Evolutionary conservation across 2,888 invertebrate species (phyloP).

Genomic region (Stenurella melanura): DNA sequence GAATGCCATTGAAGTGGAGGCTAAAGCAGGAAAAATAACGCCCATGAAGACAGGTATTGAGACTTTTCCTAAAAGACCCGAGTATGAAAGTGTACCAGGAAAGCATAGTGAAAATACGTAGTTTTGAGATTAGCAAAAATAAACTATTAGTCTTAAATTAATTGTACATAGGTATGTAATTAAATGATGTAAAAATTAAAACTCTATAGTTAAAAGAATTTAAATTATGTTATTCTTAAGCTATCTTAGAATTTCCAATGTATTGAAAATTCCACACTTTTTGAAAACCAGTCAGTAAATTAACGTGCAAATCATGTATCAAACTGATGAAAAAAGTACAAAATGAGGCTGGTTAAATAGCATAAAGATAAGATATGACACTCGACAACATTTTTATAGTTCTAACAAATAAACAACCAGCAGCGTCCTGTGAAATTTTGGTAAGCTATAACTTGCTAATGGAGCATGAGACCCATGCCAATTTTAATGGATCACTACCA

Average conservation of each 20-base stretch:
- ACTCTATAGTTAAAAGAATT: background rate
- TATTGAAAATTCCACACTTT: background rate
- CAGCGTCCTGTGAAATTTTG: too few relatives aligned
- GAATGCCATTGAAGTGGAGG: constrained; percentile 84
- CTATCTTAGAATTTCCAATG: background rate
- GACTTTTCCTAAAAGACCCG: constrained; percentile 67
- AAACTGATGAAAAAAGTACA: too few relatives aligned
- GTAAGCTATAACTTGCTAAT: too few relatives aligned
- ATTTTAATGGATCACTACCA: too few relatives aligned
- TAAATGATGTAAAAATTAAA: background rate
- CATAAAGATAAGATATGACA: too few relatives aligned
- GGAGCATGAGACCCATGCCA: too few relatives aligned
- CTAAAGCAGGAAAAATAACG: constrained; percentile 74
- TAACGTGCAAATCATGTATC: too few relatives aligned
- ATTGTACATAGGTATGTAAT: background rate
- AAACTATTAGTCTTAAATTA: background rate
- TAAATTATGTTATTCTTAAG: background rate
- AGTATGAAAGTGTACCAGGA: constrained; percentile 77
- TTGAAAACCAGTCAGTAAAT: too few relatives aligned
- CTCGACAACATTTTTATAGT: too few relatives aligned
- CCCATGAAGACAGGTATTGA: constrained; percentile 74
- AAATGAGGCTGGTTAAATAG: too few relatives aligned
- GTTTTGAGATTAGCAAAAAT: background rate
- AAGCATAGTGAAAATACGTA: constrained; percentile 49
- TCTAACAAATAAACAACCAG: too few relatives aligned